Evolutionary conservation across 2,113 vertebrate genomes (phyloP), one percentile per base, ranked within the genome.

Genomic region (Eclectus roratus): DNA sequence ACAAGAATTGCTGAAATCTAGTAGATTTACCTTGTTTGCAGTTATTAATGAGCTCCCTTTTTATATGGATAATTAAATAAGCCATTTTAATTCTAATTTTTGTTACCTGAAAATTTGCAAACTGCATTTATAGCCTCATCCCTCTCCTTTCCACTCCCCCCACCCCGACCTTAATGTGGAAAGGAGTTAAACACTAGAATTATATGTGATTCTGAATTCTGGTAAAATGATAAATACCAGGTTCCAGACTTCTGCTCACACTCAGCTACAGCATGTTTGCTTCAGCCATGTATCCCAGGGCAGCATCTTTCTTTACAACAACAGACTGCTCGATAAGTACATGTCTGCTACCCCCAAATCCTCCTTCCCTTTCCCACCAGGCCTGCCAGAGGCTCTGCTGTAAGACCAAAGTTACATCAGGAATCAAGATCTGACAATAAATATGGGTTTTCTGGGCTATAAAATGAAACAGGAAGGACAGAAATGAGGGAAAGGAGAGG

Each of bases 1-100:
- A 12, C 9, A 85, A 63, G 23, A 82, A 73, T 65, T 6, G 2
- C 31, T 46, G 46, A 91, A 83, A 8, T 74, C 46, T 60, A 37
- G 12, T 14, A 41, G 78, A 44, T 12, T 46, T 87, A 68, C 49
- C 18, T 64, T 72, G 4, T 56, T 63, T 69, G 49, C 27, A 41
- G 11, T 47, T 86, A 17, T 18, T 33, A 61, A 24, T 0, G 0
- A 58, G 17, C 2, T 85, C 14, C 6, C 14, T 79, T 94, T 80
- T 82, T 47, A 52, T 7, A 47, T 5, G 44, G 21, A 29, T 55
- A 79, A 91, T n/a, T 7, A 43, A 66, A 73, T 61, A 43, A 81
- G 8, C 4, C 7, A 58, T 80, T 93, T 88, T 31, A 53, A 64
- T 95, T 85, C 29, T 89, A 58, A 10, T 58, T 46, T 74, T 74